These are phyloP conservation scores for Phthorimaea operculella DNA, from an alignment of 1,140 invertebrate species.

Conservation along the genomic window DNA sequence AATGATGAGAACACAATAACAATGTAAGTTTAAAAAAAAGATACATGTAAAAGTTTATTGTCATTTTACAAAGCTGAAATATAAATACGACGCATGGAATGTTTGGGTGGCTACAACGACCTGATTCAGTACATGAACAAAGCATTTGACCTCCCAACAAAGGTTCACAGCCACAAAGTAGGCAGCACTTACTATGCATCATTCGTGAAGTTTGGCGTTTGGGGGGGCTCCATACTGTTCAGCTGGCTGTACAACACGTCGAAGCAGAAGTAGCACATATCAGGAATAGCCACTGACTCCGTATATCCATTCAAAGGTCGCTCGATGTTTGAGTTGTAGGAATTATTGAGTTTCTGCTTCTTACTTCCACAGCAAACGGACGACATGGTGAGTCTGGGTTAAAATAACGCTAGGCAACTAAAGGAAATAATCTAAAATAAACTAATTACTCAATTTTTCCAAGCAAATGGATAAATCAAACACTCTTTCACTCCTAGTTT, in stretches of 20 bases:
- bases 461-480: neutral
- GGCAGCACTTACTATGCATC: slow-evolving; percentile 89
- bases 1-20: no score
- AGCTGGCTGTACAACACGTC: slow-evolving; percentile 95
- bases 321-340: slow-evolving; percentile 61
- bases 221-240: slow-evolving; percentile 91
- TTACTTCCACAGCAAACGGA: slow-evolving; percentile 89
- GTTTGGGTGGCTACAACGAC: slow-evolving; percentile 13
- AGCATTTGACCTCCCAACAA: slow-evolving; percentile 16
- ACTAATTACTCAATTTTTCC: neutral
- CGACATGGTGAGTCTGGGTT: slow-evolving; percentile 72
- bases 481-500: neutral
- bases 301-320: slow-evolving; percentile 70
- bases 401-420: neutral
- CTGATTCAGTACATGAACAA: slow-evolving; percentile 23
- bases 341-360: slow-evolving; percentile 88
- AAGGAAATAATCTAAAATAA: neutral
- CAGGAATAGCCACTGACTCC: slow-evolving; percentile 84
- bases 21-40: no score
- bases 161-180: neutral
- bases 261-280: slow-evolving; percentile 99
- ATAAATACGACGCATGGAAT: neutral
- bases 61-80: neutral
- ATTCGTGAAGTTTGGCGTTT: slow-evolving; percentile 90
- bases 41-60: neutral